phyloP scores from a whole-genome alignment of 1,140 invertebrate species.

The Drosophila navojoa region DNA sequence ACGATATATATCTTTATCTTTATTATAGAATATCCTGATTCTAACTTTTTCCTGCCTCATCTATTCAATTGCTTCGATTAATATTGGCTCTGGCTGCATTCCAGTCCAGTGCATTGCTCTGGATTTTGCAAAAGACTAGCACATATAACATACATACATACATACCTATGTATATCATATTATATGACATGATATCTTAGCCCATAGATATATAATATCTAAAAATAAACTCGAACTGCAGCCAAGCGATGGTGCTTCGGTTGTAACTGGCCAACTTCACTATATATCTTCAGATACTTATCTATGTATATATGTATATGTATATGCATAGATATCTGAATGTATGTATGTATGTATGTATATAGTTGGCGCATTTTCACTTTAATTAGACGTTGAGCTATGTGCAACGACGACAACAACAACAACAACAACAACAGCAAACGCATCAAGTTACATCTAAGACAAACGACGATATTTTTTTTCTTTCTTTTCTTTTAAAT shows the following conservation, averaged over 20 bases:
- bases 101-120: background rate
- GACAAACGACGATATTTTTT: background rate
- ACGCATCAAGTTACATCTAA: slow-evolving; percentile 17
- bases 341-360: background rate
- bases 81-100: background rate
- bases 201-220: background rate
- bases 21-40: no score
- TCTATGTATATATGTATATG: slow-evolving; percentile 84
- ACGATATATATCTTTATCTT: no score
- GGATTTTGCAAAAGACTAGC: background rate
- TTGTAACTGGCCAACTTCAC: background rate
- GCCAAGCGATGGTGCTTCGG: background rate
- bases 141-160: no score
- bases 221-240: background rate
- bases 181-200: no score
- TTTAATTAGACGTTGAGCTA: slow-evolving; percentile 17
- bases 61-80: no score
- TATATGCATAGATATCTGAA: slow-evolving; percentile 35
- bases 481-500: background rate
- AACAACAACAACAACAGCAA: slow-evolving; percentile 8
- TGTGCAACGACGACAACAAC: slow-evolving; percentile 11
- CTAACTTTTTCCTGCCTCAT: no score
- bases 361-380: slow-evolving; percentile 10
- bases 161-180: no score
- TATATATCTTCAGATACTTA: background rate